phyloP scores from a whole-genome alignment of 2,797 vertebrate genomes.

The Pangasius sanitwongsei region DNA sequence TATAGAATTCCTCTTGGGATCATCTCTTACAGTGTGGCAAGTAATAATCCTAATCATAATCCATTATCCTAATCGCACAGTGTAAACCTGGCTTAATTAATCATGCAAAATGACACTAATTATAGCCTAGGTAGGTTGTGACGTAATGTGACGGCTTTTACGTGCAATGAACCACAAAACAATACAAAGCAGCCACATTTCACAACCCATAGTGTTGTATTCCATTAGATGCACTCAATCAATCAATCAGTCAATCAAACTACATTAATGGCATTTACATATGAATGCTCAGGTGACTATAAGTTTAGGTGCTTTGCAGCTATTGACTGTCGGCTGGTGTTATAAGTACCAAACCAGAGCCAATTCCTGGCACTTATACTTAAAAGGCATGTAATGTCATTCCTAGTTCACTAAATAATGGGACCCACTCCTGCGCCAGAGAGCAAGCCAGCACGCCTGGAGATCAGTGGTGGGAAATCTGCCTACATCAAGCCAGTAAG shows the following conservation, averaged over 20 bases:
- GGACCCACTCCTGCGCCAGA: neutral
- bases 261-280: neutral
- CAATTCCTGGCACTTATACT: neutral
- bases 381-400: neutral
- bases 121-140: neutral
- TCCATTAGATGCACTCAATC: neutral
- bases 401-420: conserved; percentile 5
- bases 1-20: too few relatives aligned
- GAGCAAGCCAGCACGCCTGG: neutral
- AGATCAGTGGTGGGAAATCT: neutral
- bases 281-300: neutral
- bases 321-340: neutral
- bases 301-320: neutral
- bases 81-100: neutral
- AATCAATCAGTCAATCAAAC: neutral
- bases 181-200: neutral
- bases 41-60: too few relatives aligned
- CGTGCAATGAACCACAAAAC: neutral
- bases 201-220: neutral
- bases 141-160: too few relatives aligned
- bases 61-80: neutral
- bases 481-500: neutral
- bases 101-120: neutral
- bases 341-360: neutral
- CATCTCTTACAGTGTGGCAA: neutral